These are phyloP conservation scores for Tenthredo scrophulariae DNA, from an alignment of 2,888 invertebrate species.

Conservation along the genomic window DNA sequence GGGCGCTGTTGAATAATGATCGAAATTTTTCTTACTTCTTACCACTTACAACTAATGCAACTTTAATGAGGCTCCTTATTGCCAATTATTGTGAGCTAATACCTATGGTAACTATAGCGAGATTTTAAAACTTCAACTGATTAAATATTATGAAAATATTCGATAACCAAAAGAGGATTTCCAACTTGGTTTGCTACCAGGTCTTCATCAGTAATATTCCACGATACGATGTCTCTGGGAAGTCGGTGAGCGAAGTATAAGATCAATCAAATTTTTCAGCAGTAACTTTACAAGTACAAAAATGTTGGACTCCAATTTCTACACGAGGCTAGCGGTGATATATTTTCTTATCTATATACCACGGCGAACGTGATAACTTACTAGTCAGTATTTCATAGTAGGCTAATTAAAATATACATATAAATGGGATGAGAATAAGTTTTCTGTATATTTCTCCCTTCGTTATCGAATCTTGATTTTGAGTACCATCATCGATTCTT, in stretches of 20 bases:
- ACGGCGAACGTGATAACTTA: neutral
- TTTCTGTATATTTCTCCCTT: neutral
- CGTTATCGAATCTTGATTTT: neutral
- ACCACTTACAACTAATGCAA: neutral
- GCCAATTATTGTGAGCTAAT: neutral
- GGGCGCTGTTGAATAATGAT: neutral
- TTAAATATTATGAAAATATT: neutral
- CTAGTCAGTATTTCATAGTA: neutral
- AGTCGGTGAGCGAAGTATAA: neutral
- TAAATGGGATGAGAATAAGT: neutral
- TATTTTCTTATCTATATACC: neutral
- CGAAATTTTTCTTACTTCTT: neutral
- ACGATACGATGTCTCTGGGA: neutral
- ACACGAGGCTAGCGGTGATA: neutral
- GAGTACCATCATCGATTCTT: neutral
- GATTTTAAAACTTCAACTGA: neutral
- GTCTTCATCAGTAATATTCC: neutral
- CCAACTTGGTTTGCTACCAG: neutral
- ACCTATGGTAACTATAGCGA: neutral
- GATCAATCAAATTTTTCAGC: conserved; percentile 21
- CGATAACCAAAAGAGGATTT: neutral
- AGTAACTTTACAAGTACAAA: neutral
- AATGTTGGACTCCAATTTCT: neutral
- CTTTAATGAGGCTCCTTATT: neutral
- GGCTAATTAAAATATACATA: neutral